Percentiles rank a stretch among this genome's conserved stretches.
These are phyloP conservation scores for Cryptotis parvus DNA, from an alignment of 2,113 vertebrate genomes.

Conservation along the genomic window DNA sequence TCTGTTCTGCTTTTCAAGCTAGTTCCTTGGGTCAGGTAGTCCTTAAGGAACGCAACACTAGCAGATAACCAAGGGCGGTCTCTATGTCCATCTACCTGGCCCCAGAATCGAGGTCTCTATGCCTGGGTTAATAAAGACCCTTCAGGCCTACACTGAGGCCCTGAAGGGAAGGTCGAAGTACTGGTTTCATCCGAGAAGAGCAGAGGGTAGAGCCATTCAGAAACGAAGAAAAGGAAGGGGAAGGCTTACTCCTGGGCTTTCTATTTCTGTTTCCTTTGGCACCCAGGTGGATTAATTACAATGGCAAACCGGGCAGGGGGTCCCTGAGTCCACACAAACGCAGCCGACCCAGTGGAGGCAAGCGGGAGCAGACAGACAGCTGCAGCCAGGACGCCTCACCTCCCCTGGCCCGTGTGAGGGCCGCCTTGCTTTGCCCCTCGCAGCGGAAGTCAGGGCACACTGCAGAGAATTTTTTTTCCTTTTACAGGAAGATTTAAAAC, in stretches of 20 bases:
- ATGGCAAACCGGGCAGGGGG: slow-evolving; percentile 8
- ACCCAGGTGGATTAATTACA: neutral
- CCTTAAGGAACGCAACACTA: neutral
- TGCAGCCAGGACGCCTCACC: neutral
- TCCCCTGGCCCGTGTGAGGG: neutral
- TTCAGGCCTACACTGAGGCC: slow-evolving; percentile 19
- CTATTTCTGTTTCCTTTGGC: neutral
- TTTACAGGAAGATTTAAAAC: slow-evolving; percentile 38
- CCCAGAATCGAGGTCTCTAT: neutral
- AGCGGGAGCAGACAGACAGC: slow-evolving; percentile 33
- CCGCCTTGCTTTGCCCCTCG: slow-evolving; percentile 10
- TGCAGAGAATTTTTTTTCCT: slow-evolving; percentile 48
- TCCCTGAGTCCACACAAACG: neutral
- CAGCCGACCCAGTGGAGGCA: neutral
- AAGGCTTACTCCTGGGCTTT: slow-evolving; percentile 30
- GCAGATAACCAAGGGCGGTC: slow-evolving; percentile 10
- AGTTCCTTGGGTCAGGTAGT: slow-evolving; percentile 26
- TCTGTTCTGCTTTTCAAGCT: slow-evolving; percentile 42
- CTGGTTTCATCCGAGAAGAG: slow-evolving; percentile 40
- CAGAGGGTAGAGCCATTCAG: slow-evolving; percentile 1
- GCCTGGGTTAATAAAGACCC: neutral
- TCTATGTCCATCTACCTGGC: neutral
- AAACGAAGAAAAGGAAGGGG: slow-evolving; percentile 29
- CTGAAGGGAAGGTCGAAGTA: neutral
- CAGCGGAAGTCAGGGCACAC: neutral